Evolutionary conservation across 1,140 invertebrate genomes (phyloP).

Genomic region (Babylonia areolata): DNA sequence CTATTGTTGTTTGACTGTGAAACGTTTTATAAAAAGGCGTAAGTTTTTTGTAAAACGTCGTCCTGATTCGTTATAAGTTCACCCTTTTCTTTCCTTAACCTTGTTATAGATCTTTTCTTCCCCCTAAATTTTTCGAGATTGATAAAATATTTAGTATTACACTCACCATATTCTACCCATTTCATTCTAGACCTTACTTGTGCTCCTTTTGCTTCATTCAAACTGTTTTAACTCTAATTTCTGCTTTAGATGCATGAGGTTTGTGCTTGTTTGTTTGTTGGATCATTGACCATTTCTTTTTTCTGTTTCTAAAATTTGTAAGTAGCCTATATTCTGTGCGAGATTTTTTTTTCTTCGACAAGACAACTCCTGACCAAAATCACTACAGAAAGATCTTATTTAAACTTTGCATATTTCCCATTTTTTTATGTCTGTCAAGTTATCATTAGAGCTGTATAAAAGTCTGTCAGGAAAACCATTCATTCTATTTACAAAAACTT

Average conservation of each 20-base stretch:
- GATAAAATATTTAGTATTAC: slow-evolving; percentile 32
- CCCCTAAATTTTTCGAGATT: slow-evolving; percentile 34
- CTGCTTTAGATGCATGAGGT: neutral
- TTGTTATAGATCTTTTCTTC: slow-evolving; percentile 24
- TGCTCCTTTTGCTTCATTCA: neutral
- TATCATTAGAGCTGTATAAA: neutral
- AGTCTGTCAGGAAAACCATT: neutral
- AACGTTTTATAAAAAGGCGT: neutral
- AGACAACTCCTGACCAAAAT: too few species aligned
- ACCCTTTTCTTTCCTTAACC: neutral
- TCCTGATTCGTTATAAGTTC: neutral
- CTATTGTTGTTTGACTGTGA: neutral
- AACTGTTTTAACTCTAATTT: neutral
- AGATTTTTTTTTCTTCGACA: too few species aligned
- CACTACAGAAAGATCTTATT: neutral
- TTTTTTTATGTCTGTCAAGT: neutral
- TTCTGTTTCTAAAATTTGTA: neutral
- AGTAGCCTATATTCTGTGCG: neutral
- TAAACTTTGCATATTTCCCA: neutral
- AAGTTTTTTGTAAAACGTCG: neutral
- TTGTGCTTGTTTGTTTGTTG: neutral
- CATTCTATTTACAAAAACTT: neutral
- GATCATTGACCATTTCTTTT: neutral
- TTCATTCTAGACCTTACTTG: slow-evolving; percentile 30
- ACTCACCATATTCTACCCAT: slow-evolving; percentile 33